phyloP scores from a whole-genome alignment of 1,140 invertebrate species.

The Lepidurus packardi region DNA sequence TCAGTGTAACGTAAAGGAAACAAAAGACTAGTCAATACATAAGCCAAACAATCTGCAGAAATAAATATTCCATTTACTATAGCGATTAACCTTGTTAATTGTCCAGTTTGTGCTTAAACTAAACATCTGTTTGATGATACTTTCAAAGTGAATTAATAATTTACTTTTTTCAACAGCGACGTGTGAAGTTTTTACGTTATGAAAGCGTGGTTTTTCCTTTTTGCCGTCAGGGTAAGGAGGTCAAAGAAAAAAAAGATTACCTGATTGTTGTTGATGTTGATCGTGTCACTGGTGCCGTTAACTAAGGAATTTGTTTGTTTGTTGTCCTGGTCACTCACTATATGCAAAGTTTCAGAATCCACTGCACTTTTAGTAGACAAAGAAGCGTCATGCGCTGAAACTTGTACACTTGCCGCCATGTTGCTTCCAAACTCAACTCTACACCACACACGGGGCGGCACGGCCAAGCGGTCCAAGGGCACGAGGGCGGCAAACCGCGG shows the following conservation, averaged over 20 bases:
- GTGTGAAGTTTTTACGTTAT: neutral
- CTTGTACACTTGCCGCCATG: conserved; percentile 13
- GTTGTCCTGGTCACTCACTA: conserved; percentile 9
- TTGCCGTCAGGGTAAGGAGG: neutral
- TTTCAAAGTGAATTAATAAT: no score
- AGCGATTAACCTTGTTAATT: no score
- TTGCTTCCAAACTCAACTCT: conserved; percentile 4
- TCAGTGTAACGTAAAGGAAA: no score
- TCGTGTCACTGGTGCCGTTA: neutral
- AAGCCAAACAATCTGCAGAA: no score
- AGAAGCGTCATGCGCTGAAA: conserved; percentile 14
- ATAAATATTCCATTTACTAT: no score
- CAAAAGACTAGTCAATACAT: no score
- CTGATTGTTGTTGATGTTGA: conserved; percentile 3
- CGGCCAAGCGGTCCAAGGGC: conserved; percentile 13
- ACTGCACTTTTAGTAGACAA: conserved; percentile 15
- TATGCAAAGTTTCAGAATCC: conserved; percentile 7
- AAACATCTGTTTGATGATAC: no score
- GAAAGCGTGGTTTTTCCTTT: neutral
- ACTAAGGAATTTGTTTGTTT: neutral
- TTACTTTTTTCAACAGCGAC: no score
- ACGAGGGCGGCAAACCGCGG: neutral
- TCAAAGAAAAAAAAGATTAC: neutral
- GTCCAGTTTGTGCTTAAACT: no score
- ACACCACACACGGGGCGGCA: conserved; percentile 12